Conservation (phyloP, 2,888 invertebrate species). For the Campoletis raptor region DNA sequence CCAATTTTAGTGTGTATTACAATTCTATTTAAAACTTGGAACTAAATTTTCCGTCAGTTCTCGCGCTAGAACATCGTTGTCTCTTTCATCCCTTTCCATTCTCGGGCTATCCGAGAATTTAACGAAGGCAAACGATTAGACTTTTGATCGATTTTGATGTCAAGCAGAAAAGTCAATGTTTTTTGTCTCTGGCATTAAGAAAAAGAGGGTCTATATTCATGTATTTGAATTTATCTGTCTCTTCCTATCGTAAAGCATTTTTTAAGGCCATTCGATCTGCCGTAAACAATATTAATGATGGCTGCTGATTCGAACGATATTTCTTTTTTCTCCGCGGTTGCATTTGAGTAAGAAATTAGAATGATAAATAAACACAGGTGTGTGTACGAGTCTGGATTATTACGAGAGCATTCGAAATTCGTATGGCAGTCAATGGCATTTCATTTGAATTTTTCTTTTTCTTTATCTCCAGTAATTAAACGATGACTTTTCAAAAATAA, state of each 20-base stretch:
- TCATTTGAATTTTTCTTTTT: neutral
- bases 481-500: neutral
- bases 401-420: neutral
- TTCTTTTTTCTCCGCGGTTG: constrained; percentile 36
- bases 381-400: neutral
- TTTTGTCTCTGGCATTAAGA: neutral
- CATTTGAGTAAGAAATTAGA: neutral
- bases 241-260: constrained; percentile 15
- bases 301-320: constrained; percentile 3
- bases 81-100: neutral
- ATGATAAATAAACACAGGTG: neutral
- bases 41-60: constrained; percentile 53
- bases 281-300: constrained; percentile 50
- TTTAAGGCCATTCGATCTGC: constrained; percentile 36
- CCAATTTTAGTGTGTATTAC: constrained; percentile 45
- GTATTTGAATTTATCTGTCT: neutral
- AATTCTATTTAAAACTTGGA: constrained; percentile 57
- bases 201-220: neutral
- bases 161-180: neutral
- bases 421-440: neutral
- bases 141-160: constrained; percentile 1
- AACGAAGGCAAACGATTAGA: neutral
- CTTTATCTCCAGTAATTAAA: constrained; percentile 6
- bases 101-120: neutral
- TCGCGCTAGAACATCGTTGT: neutral